Conservation (phyloP, 2,888 invertebrate genomes). For the Papilio protenor region DNA sequence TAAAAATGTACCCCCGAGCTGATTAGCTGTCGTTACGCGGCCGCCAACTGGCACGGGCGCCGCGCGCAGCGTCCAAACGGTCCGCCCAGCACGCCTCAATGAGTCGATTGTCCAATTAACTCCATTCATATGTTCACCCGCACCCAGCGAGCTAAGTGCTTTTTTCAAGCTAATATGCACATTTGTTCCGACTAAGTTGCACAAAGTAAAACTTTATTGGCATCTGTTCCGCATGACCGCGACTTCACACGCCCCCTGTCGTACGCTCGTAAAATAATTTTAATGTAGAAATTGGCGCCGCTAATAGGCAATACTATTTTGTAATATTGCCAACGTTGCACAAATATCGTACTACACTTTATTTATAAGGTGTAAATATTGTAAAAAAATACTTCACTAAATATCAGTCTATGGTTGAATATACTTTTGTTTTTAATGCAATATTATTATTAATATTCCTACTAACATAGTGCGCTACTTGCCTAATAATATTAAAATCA, state of each 20-base stretch:
- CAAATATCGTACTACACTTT: constrained; percentile 18
- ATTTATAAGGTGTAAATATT: constrained; percentile 27
- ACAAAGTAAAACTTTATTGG: constrained; percentile 59
- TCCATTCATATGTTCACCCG: constrained; percentile 75
- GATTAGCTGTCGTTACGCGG: constrained; percentile 65
- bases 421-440: too few species aligned
- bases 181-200: constrained; percentile 59
- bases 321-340: constrained; percentile 37
- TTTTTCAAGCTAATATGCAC: constrained; percentile 66
- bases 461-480: not conserved
- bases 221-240: constrained; percentile 45
- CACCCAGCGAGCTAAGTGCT: constrained; percentile 65
- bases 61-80: constrained; percentile 70
- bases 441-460: too few species aligned
- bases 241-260: constrained; percentile 25
- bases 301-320: constrained; percentile 43
- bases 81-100: constrained; percentile 73
- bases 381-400: not conserved
- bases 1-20: constrained; percentile 61
- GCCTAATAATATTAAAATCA: not conserved
- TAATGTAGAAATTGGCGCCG: constrained; percentile 40
- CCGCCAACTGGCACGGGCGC: constrained; percentile 76
- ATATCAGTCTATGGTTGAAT: too few species aligned
- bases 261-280: constrained; percentile 42
- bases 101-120: constrained; percentile 78